Evolutionary conservation across 2,888 invertebrate species (phyloP).

Genomic region (Pristionchus exspectatus): DNA sequence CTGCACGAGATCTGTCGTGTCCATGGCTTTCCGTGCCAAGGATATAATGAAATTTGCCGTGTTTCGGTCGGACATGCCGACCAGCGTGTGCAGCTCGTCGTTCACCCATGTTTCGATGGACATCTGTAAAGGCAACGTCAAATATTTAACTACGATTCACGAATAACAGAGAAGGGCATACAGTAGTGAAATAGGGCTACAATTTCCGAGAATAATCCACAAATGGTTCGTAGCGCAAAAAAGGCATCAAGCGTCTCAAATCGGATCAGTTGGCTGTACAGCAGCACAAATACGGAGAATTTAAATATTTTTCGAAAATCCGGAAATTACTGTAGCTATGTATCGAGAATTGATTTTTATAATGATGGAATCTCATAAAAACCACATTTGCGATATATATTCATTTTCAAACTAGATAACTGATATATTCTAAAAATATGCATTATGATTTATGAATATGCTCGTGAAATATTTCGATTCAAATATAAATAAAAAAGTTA

Average conservation of each 20-base stretch:
- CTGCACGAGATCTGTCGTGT: conserved; percentile 60
- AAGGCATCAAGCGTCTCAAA: background rate
- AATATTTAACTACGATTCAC: background rate
- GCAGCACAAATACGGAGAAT: background rate
- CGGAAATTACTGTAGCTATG: background rate
- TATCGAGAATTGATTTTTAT: background rate
- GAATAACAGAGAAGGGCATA: too few species aligned
- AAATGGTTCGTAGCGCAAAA: background rate
- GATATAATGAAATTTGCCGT: conserved; percentile 82
- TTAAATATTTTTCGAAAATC: background rate
- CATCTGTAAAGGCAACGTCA: conserved; percentile 54
- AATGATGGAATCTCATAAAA: background rate
- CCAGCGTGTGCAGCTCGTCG: conserved; percentile 82
- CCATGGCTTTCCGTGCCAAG: conserved; percentile 80
- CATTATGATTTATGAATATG: background rate
- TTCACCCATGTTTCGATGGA: conserved; percentile 81
- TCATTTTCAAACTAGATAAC: background rate
- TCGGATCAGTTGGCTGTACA: background rate
- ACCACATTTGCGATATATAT: background rate
- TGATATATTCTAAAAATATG: background rate
- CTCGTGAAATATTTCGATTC: background rate
- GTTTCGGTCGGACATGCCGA: conserved; percentile 82
- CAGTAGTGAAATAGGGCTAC: too few species aligned
- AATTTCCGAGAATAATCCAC: too few species aligned
- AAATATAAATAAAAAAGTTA: background rate